Conservation (phyloP, 2,113 vertebrate genomes). For the Tragulus kanchil region DNA sequence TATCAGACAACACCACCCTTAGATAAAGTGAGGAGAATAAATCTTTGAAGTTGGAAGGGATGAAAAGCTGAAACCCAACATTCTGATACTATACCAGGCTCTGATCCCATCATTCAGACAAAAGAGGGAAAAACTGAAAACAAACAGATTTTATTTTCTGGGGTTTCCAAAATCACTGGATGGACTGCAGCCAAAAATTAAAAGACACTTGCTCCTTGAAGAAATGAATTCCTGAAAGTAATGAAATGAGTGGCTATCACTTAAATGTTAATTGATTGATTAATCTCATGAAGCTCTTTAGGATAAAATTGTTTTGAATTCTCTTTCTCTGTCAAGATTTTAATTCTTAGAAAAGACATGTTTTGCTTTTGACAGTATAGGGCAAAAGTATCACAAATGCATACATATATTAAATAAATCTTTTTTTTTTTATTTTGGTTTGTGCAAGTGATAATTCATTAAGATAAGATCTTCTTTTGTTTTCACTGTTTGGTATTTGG, state of each 20-base stretch:
- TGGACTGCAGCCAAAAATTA: no score
- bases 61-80: no score
- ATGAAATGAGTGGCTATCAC: background rate
- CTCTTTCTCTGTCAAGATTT: background rate
- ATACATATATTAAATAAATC: background rate
- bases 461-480: background rate
- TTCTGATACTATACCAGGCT: no score
- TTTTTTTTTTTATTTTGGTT: background rate
- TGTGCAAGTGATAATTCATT: background rate
- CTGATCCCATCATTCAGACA: no score
- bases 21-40: no score
- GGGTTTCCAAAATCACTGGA: background rate
- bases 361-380: background rate
- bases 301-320: background rate
- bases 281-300: background rate
- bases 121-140: no score
- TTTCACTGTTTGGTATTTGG: background rate
- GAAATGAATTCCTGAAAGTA: background rate
- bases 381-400: background rate
- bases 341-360: background rate
- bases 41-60: no score
- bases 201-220: no score
- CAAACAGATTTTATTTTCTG: rapidly evolving
- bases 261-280: background rate
- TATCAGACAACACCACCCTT: no score